phyloP scores from a whole-genome alignment of 2,888 invertebrate species.

The Boloria selene region DNA sequence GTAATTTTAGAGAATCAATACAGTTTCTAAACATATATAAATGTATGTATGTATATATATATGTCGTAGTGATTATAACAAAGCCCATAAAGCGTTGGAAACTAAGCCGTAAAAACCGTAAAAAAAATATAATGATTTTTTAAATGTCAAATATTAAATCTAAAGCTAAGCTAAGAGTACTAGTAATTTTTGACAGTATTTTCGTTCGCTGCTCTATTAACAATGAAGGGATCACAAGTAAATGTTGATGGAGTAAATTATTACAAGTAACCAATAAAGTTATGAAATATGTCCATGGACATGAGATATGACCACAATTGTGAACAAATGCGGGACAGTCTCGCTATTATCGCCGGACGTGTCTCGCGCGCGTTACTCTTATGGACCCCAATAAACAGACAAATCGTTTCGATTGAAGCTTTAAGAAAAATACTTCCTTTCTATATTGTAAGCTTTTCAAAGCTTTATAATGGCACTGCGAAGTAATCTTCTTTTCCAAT shows the following conservation, averaged over 20 bases:
- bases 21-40: not conserved
- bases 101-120: no score
- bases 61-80: not conserved
- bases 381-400: conserved; percentile 60
- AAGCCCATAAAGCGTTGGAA: no score
- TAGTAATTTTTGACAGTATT: no score
- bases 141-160: no score
- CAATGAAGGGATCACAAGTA: no score
- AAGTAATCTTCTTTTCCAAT: conserved; percentile 9
- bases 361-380: conserved; percentile 60
- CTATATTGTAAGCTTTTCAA: not conserved
- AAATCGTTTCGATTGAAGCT: conserved; percentile 38
- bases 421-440: conserved; percentile 10
- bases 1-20: conserved; percentile 14
- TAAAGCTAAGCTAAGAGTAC: no score
- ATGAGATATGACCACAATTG: conserved; percentile 19
- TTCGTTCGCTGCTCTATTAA: no score
- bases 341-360: conserved; percentile 54
- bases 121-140: no score
- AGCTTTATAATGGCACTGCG: conserved; percentile 1
- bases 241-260: not conserved
- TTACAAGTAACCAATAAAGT: not conserved
- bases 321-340: conserved; percentile 65
- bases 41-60: not conserved
- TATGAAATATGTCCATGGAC: not conserved